Evolutionary conservation across 2,113 vertebrate genomes (phyloP), one percentile per base, ranked within the genome.

Genomic region (Arothron firmamentum): DNA sequence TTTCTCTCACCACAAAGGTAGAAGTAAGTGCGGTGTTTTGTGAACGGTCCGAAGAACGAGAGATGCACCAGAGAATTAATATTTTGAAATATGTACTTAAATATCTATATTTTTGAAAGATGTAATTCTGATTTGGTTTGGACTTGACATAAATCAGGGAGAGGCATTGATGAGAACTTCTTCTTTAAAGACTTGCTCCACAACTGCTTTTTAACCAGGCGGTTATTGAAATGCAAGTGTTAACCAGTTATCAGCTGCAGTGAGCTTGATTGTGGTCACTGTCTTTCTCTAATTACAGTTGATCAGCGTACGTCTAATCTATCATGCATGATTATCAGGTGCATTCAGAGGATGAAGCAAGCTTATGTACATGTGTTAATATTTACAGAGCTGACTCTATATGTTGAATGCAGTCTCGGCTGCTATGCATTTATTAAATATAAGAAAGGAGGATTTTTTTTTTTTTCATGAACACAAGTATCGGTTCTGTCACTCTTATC

Each of bases 21-120:
- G 51, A 38, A 54, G 21, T 66, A 70, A 69, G 79, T 76, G 79
- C 82, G 80, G 61, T 78, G 67, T 81, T 46, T 46, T 74, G 55
- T 75, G 72, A 70, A 72, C 64, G 66, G 84, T 17, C 78, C 79
- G 73, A 83, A 72, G 74, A 74, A 70, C 53, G 63, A 80, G 67
- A 82, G 65, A 81, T 52, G 34, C 80, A 73, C 45, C 75, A 85
- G 70, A 83, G 77, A 79, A 77, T 67, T 77, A 77, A 80, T 86
- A 84, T 82, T 86, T 87, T 84, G 67, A 83, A 58, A 82, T 84
- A 81, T 79, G 80, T 81, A 70, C 75, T 71, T 62, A 83, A 76
- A 84, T 78, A 78, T 77, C 84, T 86, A 81, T 86, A 85, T 85
- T 85, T 87, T 87, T 85, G 67, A 60, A 85, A 76, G 63, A 81